phyloP scores from a whole-genome alignment of 2,888 invertebrate species.

The Torymus aiolomorphi region DNA sequence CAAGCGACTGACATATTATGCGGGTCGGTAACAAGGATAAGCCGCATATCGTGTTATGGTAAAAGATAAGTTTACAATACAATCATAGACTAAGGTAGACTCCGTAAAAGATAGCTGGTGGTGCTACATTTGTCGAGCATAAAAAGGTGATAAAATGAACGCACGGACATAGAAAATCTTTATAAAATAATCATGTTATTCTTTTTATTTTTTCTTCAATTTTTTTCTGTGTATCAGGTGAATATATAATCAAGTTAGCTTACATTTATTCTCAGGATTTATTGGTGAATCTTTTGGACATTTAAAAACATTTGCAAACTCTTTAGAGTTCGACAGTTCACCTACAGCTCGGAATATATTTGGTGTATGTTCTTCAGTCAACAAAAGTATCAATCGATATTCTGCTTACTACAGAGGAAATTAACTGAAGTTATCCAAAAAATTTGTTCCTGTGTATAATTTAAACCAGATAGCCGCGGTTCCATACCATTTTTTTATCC shows the following conservation, averaged over 20 bases:
- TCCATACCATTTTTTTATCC: constrained; percentile 79
- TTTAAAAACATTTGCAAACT: constrained; percentile 58
- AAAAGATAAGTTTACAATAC: too few species aligned
- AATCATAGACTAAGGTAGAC: too few species aligned
- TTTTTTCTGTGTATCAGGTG: too few species aligned
- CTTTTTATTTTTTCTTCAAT: too few species aligned
- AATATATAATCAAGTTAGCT: constrained; percentile 16
- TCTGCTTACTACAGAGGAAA: constrained; percentile 55
- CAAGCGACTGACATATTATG: too few species aligned
- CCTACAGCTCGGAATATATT: constrained; percentile 32
- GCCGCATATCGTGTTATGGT: too few species aligned
- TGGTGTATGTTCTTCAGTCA: constrained; percentile 25
- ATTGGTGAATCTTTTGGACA: constrained; percentile 57
- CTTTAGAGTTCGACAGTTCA: constrained; percentile 59
- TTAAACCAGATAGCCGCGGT: constrained; percentile 65
- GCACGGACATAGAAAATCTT: too few species aligned
- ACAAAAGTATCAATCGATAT: background rate
- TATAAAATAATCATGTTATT: too few species aligned
- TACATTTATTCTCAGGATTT: constrained; percentile 59
- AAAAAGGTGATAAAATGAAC: too few species aligned
- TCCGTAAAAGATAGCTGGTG: too few species aligned
- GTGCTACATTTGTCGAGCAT: too few species aligned
- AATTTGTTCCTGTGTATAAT: constrained; percentile 71
- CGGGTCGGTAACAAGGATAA: too few species aligned
- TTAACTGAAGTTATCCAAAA: constrained; percentile 72